Evolutionary conservation across 2,888 invertebrate genomes (phyloP), one percentile per base, ranked within the genome.

Genomic region (Branchellion lobata): DNA sequence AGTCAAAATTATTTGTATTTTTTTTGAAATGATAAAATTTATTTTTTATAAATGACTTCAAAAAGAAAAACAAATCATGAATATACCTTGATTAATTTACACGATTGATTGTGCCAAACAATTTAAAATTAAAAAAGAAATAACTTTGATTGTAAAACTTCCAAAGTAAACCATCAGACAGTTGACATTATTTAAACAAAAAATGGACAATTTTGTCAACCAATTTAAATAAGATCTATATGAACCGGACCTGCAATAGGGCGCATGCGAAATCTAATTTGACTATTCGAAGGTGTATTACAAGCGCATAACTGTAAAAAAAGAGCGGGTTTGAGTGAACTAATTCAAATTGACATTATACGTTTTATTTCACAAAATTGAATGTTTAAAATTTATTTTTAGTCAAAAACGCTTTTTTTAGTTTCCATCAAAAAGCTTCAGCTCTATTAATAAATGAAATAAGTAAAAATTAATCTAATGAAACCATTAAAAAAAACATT

Each of bases 1-100:
- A n/a, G n/a, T n/a, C n/a, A n/a, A n/a, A n/a, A n/a, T n/a, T n/a
- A n/a, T n/a, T n/a, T n/a, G n/a, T n/a, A n/a, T n/a, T n/a, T n/a
- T n/a, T n/a, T n/a, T n/a, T n/a, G n/a, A n/a, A n/a, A n/a, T n/a
- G n/a, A n/a, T n/a, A n/a, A n/a, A n/a, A n/a, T n/a, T n/a, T n/a
- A n/a, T n/a, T n/a, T n/a, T n/a, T n/a, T n/a, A n/a, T n/a, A n/a
- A n/a, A n/a, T n/a, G n/a, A n/a, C n/a, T n/a, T n/a, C n/a, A n/a
- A n/a, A n/a, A n/a, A n/a, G n/a, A n/a, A n/a, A n/a, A n/a, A n/a
- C n/a, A n/a, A n/a, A n/a, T 24, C 21, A 18, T 57, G 3, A 57
- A 57, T 14, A 57, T 57, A 57, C 61, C 61, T 57, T 57, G 61
- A 57, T 57, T 57, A n/a, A n/a, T 14, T 57, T 5, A 57, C 61